phyloP scores from a whole-genome alignment of 2,113 vertebrate genomes.

The Rhinolophus sinicus region DNA sequence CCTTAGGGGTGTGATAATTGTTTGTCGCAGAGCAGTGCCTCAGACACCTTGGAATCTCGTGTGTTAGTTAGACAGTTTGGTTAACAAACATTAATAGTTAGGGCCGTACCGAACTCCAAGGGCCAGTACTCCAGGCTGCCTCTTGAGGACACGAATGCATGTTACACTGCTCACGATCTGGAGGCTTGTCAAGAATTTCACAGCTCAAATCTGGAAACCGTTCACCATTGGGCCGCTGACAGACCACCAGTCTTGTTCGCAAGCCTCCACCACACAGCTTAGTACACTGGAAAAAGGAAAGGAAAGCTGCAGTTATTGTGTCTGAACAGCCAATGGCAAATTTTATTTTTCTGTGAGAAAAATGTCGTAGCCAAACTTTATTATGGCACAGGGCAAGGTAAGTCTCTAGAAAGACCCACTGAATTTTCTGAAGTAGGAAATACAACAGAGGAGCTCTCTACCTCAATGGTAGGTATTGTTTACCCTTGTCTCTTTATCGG shows the following conservation, averaged over 20 bases:
- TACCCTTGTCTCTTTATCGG: background rate
- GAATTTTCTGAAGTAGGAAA: background rate
- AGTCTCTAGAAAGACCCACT: background rate
- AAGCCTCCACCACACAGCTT: slow-evolving; percentile 94
- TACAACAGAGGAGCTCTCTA: background rate
- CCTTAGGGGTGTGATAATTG: background rate
- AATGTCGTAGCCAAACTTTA: background rate
- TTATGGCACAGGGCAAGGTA: background rate
- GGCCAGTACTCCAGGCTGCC: slow-evolving; percentile 94
- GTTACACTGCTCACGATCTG: slow-evolving; percentile 98
- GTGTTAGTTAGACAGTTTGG: slow-evolving; percentile 77
- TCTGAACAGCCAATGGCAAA: background rate
- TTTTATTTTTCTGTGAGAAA: background rate
- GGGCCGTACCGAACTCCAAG: slow-evolving; percentile 98
- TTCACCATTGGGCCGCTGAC: slow-evolving; percentile 95
- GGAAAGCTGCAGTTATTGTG: background rate
- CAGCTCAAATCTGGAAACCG: slow-evolving; percentile 97
- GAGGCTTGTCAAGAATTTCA: slow-evolving; percentile 97
- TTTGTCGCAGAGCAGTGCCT: background rate
- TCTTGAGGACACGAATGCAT: slow-evolving; percentile 92
- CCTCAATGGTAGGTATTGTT: background rate
- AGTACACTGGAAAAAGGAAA: slow-evolving; percentile 88
- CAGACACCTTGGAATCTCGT: slow-evolving; percentile 74
- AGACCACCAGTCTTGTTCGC: slow-evolving; percentile 95
- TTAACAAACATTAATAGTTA: slow-evolving; percentile 87